Evolutionary conservation across 2,797 vertebrate genomes (phyloP), one percentile per base, ranked within the genome.

Genomic region (Crocidura indochinensis): DNA sequence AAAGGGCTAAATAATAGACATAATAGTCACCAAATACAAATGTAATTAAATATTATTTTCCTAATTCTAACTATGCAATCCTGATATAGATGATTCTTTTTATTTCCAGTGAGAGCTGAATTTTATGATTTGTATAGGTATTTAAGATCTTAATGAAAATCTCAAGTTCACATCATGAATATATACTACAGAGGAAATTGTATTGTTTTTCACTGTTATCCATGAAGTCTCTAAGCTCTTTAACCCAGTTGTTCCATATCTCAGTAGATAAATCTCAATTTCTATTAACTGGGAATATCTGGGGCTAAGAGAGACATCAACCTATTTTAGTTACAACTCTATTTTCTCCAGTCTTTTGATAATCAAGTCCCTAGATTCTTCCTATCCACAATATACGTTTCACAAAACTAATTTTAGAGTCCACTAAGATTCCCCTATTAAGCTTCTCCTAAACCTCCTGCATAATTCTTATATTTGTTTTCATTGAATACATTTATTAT

Each of bases 61-160:
- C 62, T 44, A 51, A 47, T 2, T 19, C 7, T 74, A n/a, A 60
- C 1, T 44, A 76, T n/a, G n/a, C 8, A 88, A 14, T 49, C 22
- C 51, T 83, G 22, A 67, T 49, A 24, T 8, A 26, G 3, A 7
- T 77, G 47, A 26, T 49, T 83, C 77, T 56, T 78, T 56, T 78
- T 90, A 69, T 83, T 79, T 27, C 11, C 46, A 85, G 0, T 72
- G 44, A 88, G 24, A 71, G 0, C 3, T 10, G 6, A 77, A 24
- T 80, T 17, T 2, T 83, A 60, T 64, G 51, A 81, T 60, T 8
- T 60, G 62, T 27, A 5, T 78, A 6, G 78, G 1, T 60, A 64
- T 76, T 47, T 90, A 68, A 92, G 80, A 78, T 84, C 22, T 4
- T 68, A 60, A 60, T 60, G 56, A 60, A 60, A 60, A 60, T 60